phyloP scores from a whole-genome alignment of 2,888 invertebrate genomes.

The Ochropleura leucogaster region DNA sequence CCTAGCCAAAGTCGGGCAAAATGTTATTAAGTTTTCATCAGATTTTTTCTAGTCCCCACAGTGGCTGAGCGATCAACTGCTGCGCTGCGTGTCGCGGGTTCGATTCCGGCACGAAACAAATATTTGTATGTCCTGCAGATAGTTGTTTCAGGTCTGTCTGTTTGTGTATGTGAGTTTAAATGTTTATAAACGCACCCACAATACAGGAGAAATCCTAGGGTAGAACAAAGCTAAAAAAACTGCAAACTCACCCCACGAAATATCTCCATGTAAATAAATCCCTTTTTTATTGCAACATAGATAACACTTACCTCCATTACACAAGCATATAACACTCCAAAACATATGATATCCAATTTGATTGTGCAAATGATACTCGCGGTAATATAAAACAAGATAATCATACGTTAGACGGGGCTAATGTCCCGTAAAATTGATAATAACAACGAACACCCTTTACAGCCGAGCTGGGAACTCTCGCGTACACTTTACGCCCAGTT shows the following conservation, averaged over 20 bases:
- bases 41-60: too few species aligned
- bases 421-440: constrained; percentile 60
- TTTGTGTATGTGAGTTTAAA: too few species aligned
- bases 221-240: not conserved
- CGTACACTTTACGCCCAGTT: constrained; percentile 59
- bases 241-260: not conserved
- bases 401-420: constrained; percentile 45
- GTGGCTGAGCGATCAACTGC: too few species aligned
- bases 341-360: constrained; percentile 40
- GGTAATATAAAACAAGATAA: constrained; percentile 57
- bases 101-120: too few species aligned
- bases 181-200: too few species aligned
- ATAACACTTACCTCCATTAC: constrained; percentile 23
- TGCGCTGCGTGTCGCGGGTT: too few species aligned
- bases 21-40: too few species aligned
- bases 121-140: too few species aligned
- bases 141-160: too few species aligned
- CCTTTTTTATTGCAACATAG: constrained; percentile 5
- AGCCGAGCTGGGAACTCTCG: constrained; percentile 45
- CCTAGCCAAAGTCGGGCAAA: too few species aligned
- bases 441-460: constrained; percentile 58
- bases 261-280: constrained; percentile 5
- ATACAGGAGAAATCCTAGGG: too few species aligned
- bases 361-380: constrained; percentile 43
- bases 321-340: constrained; percentile 15